These are phyloP conservation scores for Amniataba percoides DNA, from an alignment of 2,797 vertebrate genomes.

Conservation along the genomic window DNA sequence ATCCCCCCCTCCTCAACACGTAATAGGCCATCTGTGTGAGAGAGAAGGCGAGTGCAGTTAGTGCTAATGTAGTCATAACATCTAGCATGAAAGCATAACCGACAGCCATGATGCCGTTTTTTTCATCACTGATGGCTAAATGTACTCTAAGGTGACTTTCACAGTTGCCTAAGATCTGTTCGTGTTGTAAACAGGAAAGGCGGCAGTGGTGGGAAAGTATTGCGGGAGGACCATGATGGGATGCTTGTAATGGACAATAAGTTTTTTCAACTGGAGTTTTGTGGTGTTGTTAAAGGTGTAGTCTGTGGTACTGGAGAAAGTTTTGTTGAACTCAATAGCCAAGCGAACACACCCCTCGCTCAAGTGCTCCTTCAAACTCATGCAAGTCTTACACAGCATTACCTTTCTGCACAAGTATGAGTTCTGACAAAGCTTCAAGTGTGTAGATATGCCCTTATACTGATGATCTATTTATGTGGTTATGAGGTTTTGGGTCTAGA, in stretches of 20 bases:
- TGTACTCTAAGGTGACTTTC: slow-evolving; percentile 69
- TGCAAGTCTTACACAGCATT: no score
- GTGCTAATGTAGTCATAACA: slow-evolving; percentile 69
- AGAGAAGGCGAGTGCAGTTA: slow-evolving; percentile 52
- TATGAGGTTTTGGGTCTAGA: no score
- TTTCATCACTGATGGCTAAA: slow-evolving; percentile 37
- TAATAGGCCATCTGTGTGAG: slow-evolving; percentile 70
- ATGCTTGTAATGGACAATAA: not conserved
- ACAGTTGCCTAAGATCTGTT: slow-evolving; percentile 15
- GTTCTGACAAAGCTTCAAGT: not conserved
- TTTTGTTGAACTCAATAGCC: no score
- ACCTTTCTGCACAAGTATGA: no score
- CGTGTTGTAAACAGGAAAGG: not conserved
- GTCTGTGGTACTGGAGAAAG: no score
- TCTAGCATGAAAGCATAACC: slow-evolving; percentile 52
- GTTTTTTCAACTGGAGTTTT: not conserved
- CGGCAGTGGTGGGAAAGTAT: not conserved
- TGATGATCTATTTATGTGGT: not conserved
- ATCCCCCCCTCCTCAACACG: slow-evolving; percentile 29
- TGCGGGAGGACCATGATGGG: no score
- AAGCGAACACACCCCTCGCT: no score
- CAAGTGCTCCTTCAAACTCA: no score
- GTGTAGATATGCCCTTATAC: not conserved
- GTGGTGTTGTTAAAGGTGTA: not conserved
- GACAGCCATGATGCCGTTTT: slow-evolving; percentile 46